Base-by-base conservation (phyloP, 1,140 invertebrate species). In the Anoplophora glabripennis region DNA sequence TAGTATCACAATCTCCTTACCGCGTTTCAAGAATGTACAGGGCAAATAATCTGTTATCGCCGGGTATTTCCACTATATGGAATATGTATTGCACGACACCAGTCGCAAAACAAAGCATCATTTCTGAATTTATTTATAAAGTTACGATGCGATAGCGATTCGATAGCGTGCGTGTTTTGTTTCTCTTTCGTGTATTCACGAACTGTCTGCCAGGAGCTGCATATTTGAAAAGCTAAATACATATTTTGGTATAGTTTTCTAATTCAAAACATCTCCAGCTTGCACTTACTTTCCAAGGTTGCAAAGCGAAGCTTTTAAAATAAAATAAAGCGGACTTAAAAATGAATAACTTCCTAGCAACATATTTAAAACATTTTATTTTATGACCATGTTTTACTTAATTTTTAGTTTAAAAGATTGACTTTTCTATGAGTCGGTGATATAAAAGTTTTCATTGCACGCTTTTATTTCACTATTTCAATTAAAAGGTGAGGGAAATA, bases 21-120 rank as follows among this genome's bases (percentile, higher is more conserved):
- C 33, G 35, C 52, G 38, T 53, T n/a, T 53, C 38, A 42, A 53
- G 52, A 53, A 53, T 53, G 40, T 53, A 53, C 45, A 53, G 52
- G 18, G 52, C 38, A 53, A 53, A 53, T 53, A 53, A 41, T 53
- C 38, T 42, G 38, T 53, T 53, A 53, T 53, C 52, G 52, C 36
- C 34, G 40, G 52, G 52, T 40, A 53, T 53, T 53, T 53, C 52
- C 45, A 42, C 38, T 17, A 38, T 53, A 44, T 42, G 37, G 52
- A 53, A 53, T 53, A 53, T 42, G 52, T 53, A 53, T 53, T 53
- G 52, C 52, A 53, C 52, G 52, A 53, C 52, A 53, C 37, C 15
- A 53, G 52, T 53, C 52, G 52, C 52, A 53, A 53, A 53, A 53
- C 52, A 53, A 53, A 53, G 52, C 52, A 53, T 53, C 52, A 53